Percentiles rank a stretch among this genome's conserved stretches.
Conservation (phyloP, 2,797 vertebrate genomes). For the Muscicapa comitata region DNA sequence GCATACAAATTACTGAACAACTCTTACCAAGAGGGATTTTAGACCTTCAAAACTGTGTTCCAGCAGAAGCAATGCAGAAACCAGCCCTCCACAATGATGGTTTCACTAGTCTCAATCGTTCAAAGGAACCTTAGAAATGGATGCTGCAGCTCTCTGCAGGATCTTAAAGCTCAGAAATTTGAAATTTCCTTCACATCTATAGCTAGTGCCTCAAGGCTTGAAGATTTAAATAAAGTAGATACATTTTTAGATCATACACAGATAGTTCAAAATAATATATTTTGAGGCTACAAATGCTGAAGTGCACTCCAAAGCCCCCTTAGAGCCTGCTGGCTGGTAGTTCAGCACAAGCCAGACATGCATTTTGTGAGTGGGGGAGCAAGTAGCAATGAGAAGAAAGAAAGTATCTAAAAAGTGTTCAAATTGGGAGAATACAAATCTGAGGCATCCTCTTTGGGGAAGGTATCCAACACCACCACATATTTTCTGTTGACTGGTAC, state of each 20-base stretch:
- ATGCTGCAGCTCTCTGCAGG: not conserved
- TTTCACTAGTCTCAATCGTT: not conserved
- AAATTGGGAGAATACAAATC: not conserved
- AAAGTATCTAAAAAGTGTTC: not conserved
- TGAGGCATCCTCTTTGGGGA: not conserved
- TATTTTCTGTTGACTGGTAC: not conserved
- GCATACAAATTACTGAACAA: not conserved
- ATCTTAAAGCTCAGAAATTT: not conserved
- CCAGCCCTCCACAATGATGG: not conserved
- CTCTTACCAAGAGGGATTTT: not conserved
- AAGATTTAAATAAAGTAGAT: not conserved
- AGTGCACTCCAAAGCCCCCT: not conserved
- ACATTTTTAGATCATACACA: not conserved
- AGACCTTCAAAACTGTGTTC: not conserved
- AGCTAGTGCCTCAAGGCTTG: not conserved
- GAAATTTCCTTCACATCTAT: not conserved
- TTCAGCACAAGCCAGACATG: not conserved
- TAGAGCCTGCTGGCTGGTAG: not conserved
- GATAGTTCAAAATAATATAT: not conserved
- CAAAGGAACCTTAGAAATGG: not conserved
- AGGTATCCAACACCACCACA: rapidly evolving
- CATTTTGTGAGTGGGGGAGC: not conserved
- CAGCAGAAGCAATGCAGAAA: not conserved
- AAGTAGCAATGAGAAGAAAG: not conserved
- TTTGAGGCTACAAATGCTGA: not conserved